Base-by-base conservation (phyloP, 1,140 invertebrate genomes). In the Bombus picipes region DNA sequence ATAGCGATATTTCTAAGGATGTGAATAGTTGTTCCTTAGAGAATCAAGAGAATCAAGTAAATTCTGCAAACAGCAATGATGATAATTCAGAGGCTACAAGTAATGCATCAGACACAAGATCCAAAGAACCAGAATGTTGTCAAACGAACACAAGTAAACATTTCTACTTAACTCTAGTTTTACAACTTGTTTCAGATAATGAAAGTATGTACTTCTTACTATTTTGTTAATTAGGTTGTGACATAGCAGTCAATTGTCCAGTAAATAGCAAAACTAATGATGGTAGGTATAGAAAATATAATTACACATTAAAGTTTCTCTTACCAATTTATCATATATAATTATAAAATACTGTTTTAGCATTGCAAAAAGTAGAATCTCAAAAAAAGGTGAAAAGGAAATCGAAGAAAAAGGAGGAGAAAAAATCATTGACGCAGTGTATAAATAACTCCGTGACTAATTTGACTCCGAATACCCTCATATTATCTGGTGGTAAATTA, bases 1-100 rank as follows among this genome's bases (percentile, higher is more conserved):
- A 91, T 83, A 88, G 88, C 87, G 71, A 89, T 75, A 28, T 74
- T 28, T 39, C 83, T 22, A 89, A 93, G 34, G 84, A 81, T 66
- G 72, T 73, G 65, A 92, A 87, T 77, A 85, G 86, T 83, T 91
- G 86, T 83, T 91, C 65, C 18, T 93, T 93, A 76, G 94, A 95
- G 79, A 93, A 95, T 91, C 95, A 94, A 76, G 95, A 95, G 84
- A 95, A 95, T 91, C 93, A 91, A 88, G 91, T 92, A 68, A 93
- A 92, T 77, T 92, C 89, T 88, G 87, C 87, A 28, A 90, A 87
- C 84, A 92, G 88, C 72, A 91, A 94, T 79, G 90, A 91, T 47
- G 86, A 77, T 71, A 90, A 91, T 78, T 80, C 53, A 25, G 85
- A 92, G 68, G 77, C 81, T 74, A 59, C 74, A 59, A 70, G 34